Base-by-base conservation (phyloP, 2,888 invertebrate genomes). In the Mactromeris polynyma region DNA sequence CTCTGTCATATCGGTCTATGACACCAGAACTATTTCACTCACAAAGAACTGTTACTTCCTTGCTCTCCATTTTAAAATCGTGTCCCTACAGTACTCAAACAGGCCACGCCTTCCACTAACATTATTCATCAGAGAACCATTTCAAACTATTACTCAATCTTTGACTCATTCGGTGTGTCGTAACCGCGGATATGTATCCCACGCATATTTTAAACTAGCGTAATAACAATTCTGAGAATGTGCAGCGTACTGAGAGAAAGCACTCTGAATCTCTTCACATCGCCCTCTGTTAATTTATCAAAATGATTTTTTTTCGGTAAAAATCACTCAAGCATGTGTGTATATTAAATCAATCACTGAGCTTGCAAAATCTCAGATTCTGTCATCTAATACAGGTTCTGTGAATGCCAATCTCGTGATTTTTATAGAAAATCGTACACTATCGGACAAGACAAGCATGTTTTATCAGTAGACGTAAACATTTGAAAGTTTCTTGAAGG, bases 151-250 rank as follows among this genome's bases (percentile, higher is more conserved):
- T 11, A 64, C 58, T 26, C n/a, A 64, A n/a, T 64, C 26, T 46
- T 64, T 64, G 58, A 64, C 26, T 64, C 58, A 64, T 26, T 6
- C 11, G 26, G 21, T 64, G 58, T 64, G 58, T 64, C 9, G 26
- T 26, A 64, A 64, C n/a, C 58, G 26, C 58, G 26, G 6, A 9
- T 64, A n/a, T 11, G n/a, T 26, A 26, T 64, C 58, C 58, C 58
- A 64, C 58, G 58, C 58, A 64, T n/a, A 64, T 64, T 64, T 64
- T 64, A 64, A 64, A 26, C 58, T 26, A 26, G 26, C 11, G 58
- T n/a, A 26, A 64, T 64, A 64, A 64, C n/a, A 46, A 64, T 64
- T n/a, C 58, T 64, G 58, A 64, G 58, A 64, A 64, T 64, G 58
- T 26, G 26, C 26, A 26, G 58, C 26, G 21, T n/a, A 9, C n/a